Evolutionary conservation across 2,113 vertebrate species (phyloP).

Genomic region (Cardinalis cardinalis): DNA sequence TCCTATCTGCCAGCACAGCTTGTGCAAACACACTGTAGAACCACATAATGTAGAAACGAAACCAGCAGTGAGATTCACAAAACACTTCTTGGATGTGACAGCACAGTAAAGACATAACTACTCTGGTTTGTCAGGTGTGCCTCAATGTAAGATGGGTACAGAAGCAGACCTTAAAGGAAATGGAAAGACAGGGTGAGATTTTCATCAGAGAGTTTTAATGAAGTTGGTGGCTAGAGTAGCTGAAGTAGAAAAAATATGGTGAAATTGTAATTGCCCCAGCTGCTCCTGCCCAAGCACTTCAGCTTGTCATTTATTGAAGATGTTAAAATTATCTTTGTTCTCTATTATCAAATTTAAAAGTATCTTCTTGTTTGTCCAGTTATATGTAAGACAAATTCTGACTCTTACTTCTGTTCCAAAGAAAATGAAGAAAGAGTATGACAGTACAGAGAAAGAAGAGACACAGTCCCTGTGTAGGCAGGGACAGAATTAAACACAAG

Average conservation of each 20-base stretch:
- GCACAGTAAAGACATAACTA: neutral
- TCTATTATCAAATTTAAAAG: neutral
- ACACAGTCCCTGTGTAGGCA: neutral
- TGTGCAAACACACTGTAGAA: neutral
- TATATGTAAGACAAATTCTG: neutral
- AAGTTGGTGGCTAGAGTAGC: neutral
- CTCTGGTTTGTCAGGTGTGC: neutral
- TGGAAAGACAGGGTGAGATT: neutral
- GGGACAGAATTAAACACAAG: neutral
- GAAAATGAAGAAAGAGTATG: neutral
- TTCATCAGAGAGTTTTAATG: neutral
- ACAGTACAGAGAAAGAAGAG: neutral
- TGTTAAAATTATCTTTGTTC: neutral
- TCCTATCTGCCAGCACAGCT: conserved; percentile 7
- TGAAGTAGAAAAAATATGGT: neutral
- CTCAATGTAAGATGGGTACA: neutral
- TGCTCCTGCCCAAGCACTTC: neutral
- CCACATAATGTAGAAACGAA: neutral
- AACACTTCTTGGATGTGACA: neutral
- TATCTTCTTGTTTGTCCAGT: neutral
- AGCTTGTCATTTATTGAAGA: neutral
- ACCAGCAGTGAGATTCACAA: neutral
- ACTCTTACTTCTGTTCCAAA: neutral
- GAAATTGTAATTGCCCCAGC: neutral
- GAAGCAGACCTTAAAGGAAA: neutral